These are phyloP conservation scores for Sebastes paucispinis DNA, from an alignment of 2,797 vertebrate species.

Conservation along the genomic window DNA sequence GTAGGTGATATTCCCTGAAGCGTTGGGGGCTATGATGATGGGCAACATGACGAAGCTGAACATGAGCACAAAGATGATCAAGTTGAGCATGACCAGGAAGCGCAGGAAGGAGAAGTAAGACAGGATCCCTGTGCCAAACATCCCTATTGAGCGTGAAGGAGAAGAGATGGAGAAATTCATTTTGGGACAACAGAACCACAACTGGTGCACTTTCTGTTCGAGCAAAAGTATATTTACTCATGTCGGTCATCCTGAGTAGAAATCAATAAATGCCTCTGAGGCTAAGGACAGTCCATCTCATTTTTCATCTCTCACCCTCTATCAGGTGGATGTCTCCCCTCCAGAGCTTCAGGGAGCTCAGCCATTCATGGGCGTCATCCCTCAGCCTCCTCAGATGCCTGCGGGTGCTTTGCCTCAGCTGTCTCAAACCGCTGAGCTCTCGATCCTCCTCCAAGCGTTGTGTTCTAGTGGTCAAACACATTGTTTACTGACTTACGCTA, in stretches of 20 bases:
- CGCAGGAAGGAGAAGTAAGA: slow-evolving; percentile 97
- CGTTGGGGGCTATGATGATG: slow-evolving; percentile 77
- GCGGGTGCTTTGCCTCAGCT: slow-evolving; percentile 79
- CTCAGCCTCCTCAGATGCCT: slow-evolving; percentile 81
- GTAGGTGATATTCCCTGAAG: slow-evolving; percentile 81
- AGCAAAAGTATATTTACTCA: neutral
- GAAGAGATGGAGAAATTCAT: neutral
- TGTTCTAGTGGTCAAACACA: slow-evolving; percentile 41
- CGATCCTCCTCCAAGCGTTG: slow-evolving; percentile 63
- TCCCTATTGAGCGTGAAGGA: slow-evolving; percentile 79
- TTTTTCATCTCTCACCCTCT: slow-evolving; percentile 80
- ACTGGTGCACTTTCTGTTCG: neutral
- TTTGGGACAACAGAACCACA: neutral
- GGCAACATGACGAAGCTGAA: slow-evolving; percentile 91
- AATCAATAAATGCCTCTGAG: neutral
- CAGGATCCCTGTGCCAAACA: slow-evolving; percentile 94
- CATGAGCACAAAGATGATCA: slow-evolving; percentile 91
- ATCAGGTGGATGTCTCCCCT: slow-evolving; percentile 88
- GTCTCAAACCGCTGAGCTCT: slow-evolving; percentile 77
- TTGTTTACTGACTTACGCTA: neutral
- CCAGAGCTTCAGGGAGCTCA: slow-evolving; percentile 88
- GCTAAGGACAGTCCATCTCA: neutral
- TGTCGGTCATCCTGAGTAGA: neutral
- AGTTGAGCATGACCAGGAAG: slow-evolving; percentile 93
- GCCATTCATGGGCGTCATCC: slow-evolving; percentile 73